phyloP scores from a whole-genome alignment of 2,113 vertebrate species.

The Andinoacara biseriatus region DNA sequence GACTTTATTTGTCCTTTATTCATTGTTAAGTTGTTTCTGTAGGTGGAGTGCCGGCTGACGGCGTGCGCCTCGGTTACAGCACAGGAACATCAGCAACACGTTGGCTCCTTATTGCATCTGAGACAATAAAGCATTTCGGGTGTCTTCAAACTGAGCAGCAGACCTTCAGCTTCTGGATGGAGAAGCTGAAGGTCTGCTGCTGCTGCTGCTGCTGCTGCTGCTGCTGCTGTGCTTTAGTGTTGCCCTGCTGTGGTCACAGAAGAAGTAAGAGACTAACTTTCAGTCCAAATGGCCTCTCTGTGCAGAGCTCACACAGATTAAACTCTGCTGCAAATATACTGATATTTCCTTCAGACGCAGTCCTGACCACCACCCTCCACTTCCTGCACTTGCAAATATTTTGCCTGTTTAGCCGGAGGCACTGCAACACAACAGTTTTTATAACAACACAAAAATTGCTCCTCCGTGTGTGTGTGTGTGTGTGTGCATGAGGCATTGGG shows the following conservation, averaged over 20 bases:
- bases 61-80: neutral
- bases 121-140: neutral
- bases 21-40: neutral
- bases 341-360: conserved; percentile 16
- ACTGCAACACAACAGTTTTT: neutral
- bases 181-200: neutral
- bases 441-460: neutral
- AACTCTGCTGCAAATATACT: neutral
- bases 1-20: neutral
- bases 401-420: neutral
- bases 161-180: conserved; percentile 9
- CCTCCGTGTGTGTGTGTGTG: neutral
- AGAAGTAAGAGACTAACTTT: neutral
- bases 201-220: neutral
- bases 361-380: neutral
- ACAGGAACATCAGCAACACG: neutral
- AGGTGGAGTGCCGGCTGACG: neutral
- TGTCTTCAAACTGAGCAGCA: neutral
- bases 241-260: neutral
- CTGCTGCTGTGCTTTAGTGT: neutral
- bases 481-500: neutral
- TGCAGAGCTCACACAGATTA: neutral
- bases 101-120: neutral
- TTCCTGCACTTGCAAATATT: neutral
- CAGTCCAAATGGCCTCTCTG: neutral